phyloP scores from a whole-genome alignment of 1,140 invertebrate species.

The Drosophila erecta region DNA sequence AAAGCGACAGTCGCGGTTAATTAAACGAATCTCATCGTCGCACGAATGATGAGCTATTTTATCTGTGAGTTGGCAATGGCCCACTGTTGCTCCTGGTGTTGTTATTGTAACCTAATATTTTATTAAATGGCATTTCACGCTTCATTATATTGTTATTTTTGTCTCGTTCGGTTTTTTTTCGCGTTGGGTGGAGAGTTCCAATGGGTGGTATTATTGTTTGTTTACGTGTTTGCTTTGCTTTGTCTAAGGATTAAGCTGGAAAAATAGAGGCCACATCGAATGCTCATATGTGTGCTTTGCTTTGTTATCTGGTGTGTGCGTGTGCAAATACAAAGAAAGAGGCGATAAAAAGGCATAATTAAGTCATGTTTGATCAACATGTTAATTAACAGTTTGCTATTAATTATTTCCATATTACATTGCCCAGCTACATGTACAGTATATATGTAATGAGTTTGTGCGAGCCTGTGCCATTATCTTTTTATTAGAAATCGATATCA shows the following conservation, averaged over 20 bases:
- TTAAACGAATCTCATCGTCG: slow-evolving; percentile 68
- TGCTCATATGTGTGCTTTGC: slow-evolving; percentile 47
- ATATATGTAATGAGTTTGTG: background rate
- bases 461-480: slow-evolving; percentile 47
- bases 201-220: slow-evolving; percentile 51
- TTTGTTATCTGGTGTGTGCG: slow-evolving; percentile 32
- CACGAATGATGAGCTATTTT: slow-evolving; percentile 46
- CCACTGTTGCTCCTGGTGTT: slow-evolving; percentile 34
- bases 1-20: slow-evolving; percentile 57
- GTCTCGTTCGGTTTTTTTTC: slow-evolving; percentile 23
- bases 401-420: slow-evolving; percentile 79
- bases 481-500: slow-evolving; percentile 60
- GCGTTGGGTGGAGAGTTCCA: background rate
- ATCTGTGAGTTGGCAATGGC: slow-evolving; percentile 71
- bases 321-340: slow-evolving; percentile 36
- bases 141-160: slow-evolving; percentile 37
- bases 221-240: slow-evolving; percentile 68
- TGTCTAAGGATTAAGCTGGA: slow-evolving; percentile 69
- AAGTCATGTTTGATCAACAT: slow-evolving; percentile 80
- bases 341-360: slow-evolving; percentile 77
- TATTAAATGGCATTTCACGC: slow-evolving; percentile 77
- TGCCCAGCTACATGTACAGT: background rate
- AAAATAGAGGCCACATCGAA: slow-evolving; percentile 70
- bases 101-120: slow-evolving; percentile 75
- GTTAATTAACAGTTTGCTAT: slow-evolving; percentile 80